These are phyloP conservation scores for Dastarcus helophoroides DNA, from an alignment of 2,888 invertebrate species.

Conservation along the genomic window DNA sequence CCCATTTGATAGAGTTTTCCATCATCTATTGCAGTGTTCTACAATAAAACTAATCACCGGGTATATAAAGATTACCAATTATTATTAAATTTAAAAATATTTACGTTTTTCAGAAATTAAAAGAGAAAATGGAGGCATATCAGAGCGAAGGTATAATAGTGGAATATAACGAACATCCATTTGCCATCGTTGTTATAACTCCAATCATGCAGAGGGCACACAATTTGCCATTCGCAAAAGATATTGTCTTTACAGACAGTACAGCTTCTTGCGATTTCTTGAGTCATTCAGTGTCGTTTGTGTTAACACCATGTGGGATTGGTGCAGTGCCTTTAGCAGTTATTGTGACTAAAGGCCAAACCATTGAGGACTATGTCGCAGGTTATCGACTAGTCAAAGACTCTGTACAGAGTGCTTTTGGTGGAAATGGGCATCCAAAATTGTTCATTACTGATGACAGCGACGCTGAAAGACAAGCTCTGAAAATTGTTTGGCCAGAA, in stretches of 20 bases:
- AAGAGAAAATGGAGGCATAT: constrained; percentile 4
- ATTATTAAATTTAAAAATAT: background rate
- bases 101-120: constrained; percentile 2
- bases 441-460: constrained; percentile 4
- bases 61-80: too few species aligned
- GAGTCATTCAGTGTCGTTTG: constrained; percentile 2
- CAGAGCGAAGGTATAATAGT: constrained; percentile 4
- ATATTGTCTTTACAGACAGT: constrained; percentile 4
- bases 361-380: constrained; percentile 4
- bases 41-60: background rate
- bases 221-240: constrained; percentile 5
- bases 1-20: too few species aligned
- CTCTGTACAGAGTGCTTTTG: constrained; percentile 2
- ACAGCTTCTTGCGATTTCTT: constrained; percentile 4
- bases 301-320: constrained; percentile 4
- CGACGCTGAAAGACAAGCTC: constrained; percentile 4
- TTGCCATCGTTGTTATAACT: constrained; percentile 4
- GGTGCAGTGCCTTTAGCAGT: constrained; percentile 4
- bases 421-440: constrained; percentile 5
- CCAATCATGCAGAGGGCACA: constrained; percentile 4
- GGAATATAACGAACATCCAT: constrained; percentile 4
- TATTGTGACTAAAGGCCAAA: constrained; percentile 5
- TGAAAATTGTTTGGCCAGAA: constrained; percentile 5
- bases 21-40: constrained; percentile 1
- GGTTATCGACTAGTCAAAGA: constrained; percentile 4